Conservation (phyloP, 1,140 invertebrate species). For the Calycopis cecrops region DNA sequence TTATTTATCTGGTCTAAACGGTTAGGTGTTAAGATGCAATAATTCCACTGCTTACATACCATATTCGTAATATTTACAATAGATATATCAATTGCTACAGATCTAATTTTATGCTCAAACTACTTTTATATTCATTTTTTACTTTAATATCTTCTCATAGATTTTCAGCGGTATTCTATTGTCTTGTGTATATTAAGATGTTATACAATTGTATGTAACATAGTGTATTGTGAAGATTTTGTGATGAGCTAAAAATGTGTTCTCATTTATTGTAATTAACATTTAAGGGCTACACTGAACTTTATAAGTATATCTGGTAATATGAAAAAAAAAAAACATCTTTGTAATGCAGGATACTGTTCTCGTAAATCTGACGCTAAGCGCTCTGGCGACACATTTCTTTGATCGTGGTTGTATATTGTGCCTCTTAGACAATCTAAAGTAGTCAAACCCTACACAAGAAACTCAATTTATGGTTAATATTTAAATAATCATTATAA, state of each 20-base stretch:
- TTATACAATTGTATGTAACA: no score
- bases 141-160: background rate
- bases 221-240: background rate
- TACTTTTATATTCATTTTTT: background rate
- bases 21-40: conserved; percentile 7
- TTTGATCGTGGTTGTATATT: no score
- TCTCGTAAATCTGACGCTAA: no score
- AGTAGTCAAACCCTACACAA: no score
- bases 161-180: background rate
- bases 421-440: no score
- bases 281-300: background rate
- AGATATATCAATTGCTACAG: conserved; percentile 3
- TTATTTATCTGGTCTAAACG: conserved; percentile 1
- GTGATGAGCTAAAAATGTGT: background rate
- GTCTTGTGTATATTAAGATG: background rate
- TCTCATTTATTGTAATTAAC: background rate
- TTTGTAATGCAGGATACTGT: no score
- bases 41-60: conserved; percentile 12
- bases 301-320: no score
- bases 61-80: conserved; percentile 8
- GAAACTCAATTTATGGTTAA: no score
- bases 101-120: conserved; percentile 9
- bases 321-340: no score
- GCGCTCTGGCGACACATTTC: no score
- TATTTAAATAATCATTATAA: no score